A percentile compares a stretch with the other conserved stretches of the same genome.
These are phyloP conservation scores for Ecdyonurus torrentis DNA, from an alignment of 2,888 invertebrate genomes.

Conservation along the genomic window DNA sequence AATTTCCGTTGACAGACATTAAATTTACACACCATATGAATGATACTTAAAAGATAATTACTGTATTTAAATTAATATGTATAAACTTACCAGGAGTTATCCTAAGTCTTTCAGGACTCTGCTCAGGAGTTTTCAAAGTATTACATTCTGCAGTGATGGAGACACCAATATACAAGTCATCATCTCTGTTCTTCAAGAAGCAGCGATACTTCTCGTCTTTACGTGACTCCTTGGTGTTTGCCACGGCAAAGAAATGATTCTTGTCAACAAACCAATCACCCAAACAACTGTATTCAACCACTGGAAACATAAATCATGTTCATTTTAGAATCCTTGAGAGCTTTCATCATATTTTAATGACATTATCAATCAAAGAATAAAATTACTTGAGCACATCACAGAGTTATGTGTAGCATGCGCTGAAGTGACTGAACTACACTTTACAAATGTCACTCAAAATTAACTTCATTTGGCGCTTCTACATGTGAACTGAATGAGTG, in stretches of 20 bases:
- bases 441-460: too few relatives aligned
- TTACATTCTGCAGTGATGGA: conserved; percentile 91
- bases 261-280: conserved; percentile 94
- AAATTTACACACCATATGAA: too few relatives aligned
- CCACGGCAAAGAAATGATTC: conserved; percentile 94
- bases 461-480: too few relatives aligned
- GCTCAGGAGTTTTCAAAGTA: conserved; percentile 79
- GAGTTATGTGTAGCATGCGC: too few relatives aligned
- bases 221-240: conserved; percentile 88
- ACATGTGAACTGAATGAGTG: too few relatives aligned
- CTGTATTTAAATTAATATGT: not conserved
- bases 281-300: conserved; percentile 81
- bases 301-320: too few relatives aligned
- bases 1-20: not conserved
- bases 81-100: conserved; percentile 54
- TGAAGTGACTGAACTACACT: too few relatives aligned
- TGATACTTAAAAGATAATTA: not conserved
- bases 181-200: conserved; percentile 85
- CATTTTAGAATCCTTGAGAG: too few relatives aligned
- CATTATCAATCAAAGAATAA: too few relatives aligned
- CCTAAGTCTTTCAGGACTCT: conserved; percentile 76
- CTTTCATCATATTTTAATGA: too few relatives aligned
- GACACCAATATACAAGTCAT: conserved; percentile 79
- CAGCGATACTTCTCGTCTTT: conserved; percentile 91
- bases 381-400: too few relatives aligned